Base-by-base conservation (phyloP, 2,113 vertebrate genomes). In the Saguinus midas region DNA sequence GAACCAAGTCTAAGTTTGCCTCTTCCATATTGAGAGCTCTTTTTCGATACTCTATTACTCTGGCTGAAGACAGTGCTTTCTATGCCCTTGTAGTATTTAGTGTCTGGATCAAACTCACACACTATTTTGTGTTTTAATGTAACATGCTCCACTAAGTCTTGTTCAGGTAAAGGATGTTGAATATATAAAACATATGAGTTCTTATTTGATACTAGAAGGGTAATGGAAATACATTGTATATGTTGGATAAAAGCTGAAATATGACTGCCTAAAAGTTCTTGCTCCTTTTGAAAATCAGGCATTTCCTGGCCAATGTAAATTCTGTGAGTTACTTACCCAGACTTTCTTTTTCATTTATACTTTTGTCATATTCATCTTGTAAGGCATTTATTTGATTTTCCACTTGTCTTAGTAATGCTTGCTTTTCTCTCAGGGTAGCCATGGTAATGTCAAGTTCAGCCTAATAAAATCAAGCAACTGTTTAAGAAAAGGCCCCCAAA, bases 401-500 rank as follows among this genome's bases (percentile, higher is more conserved):
- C 25, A 99, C 99, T 58, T 99, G 96, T 96, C 97, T 98, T 52
- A 99, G 97, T 94, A 99, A 98, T 5, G 94, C 85, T 96, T 99
- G 99, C 87, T 99, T 99, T 92, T 99, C 98, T 96, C 14, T 98
- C 80, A 99, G 97, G 32, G 98, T 99, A 68, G 98, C 96, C 98
- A 99, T 98, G 7, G 99, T 99, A 29, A 92, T 43, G 75, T 99
- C 99, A 88, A 99, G 98, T 92, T 99, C 99, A n/a, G 96, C 97
- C 99, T 99, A 96, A 72, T 72, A 87, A 93, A 80, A 94, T 32
- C 58, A 93, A 91, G 72, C 13, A 89, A 91, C 81, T 61, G 88
- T 75, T 84, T 95, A 84, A 79, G 61, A 52, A 87, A 50, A 57
- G 79, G 85, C 18, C 14, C 40, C 11, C 2, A 35, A 84, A 84